Evolutionary conservation across 2,888 invertebrate species (phyloP), one percentile per base, ranked within the genome.

Genomic region (Diadegma fenestrale): DNA sequence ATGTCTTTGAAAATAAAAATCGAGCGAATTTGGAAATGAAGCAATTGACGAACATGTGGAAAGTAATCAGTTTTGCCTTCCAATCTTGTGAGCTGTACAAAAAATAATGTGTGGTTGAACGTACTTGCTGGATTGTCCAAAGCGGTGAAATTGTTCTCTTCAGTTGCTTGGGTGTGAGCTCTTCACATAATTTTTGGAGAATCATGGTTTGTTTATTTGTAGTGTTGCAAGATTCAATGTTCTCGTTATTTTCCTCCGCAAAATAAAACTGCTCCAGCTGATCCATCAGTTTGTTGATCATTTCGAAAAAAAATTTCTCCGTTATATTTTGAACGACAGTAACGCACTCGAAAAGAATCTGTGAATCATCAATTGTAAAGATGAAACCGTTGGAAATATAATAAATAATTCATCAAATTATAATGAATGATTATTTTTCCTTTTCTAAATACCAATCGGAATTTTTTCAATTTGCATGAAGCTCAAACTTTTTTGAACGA

Each of bases 261-360:
- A 30, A 22, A 68, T 68, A 69, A 69, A 48, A 51, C 48, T 69
- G n/a, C 48, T 30, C 17, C 19, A 69, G 33, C 12, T 69, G 26
- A 30, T 22, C 22, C 1, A 17, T 69, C 33, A 69, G 22, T 33
- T 45, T 69, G 6, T 48, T 2, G 45, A 69, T 69, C 69, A 22
- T 10, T n/a, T 17, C 48, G 22, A 69, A 69, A 8, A 69, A 12
- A 10, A 17, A 10, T 17, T 69, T 48, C 22, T 69, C 48, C 3
- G 48, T 43, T n/a, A 7, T 68, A 41, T 69, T 48, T 43, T 30
- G 48, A 17, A 69, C 8, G 14, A 69, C 30, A 10, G 19, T 4
- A 14, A 69, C 48, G 48, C 69, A 69, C 30, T 69, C 69, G n/a
- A 69, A 69, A 48, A 69, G 8, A 17, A 69, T 69, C 48, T 69